phyloP scores from a whole-genome alignment of 2,797 vertebrate species.

The Cygnus olor region DNA sequence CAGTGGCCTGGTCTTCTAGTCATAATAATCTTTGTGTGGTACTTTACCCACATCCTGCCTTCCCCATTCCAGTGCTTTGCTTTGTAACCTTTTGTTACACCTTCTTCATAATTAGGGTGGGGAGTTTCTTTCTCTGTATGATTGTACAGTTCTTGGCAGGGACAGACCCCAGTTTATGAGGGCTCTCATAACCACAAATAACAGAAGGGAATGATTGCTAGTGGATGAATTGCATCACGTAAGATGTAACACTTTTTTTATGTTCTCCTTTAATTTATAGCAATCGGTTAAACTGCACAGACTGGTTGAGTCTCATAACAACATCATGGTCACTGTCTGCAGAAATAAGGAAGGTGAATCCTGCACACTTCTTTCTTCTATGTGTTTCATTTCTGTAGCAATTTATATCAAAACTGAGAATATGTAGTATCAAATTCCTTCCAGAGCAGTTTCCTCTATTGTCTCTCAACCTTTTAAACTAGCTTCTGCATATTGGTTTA shows the following conservation, averaged over 20 bases:
- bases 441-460: not conserved
- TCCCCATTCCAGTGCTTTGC: slow-evolving; percentile 37
- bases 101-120: not conserved
- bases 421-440: not conserved
- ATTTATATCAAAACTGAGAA: not conserved
- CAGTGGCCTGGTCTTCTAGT: not conserved
- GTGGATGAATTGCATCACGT: not conserved
- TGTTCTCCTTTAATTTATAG: slow-evolving; percentile 74
- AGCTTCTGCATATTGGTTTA: not conserved
- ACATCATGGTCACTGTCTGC: slow-evolving; percentile 76
- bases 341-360: slow-evolving; percentile 78
- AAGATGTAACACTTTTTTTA: slow-evolving; percentile 27
- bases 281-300: slow-evolving; percentile 83
- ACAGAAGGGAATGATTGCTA: not conserved
- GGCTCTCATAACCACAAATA: not conserved
- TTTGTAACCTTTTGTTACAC: not conserved
- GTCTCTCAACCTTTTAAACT: not conserved
- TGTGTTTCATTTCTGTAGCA: not conserved
- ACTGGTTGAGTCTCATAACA: slow-evolving; percentile 83
- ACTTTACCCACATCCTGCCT: slow-evolving; percentile 33
- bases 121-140: not conserved
- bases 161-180: not conserved
- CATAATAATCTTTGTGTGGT: not conserved
- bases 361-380: not conserved
- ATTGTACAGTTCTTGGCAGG: not conserved